Conservation (phyloP, 2,888 invertebrate species). For the Rutpela maculata region DNA sequence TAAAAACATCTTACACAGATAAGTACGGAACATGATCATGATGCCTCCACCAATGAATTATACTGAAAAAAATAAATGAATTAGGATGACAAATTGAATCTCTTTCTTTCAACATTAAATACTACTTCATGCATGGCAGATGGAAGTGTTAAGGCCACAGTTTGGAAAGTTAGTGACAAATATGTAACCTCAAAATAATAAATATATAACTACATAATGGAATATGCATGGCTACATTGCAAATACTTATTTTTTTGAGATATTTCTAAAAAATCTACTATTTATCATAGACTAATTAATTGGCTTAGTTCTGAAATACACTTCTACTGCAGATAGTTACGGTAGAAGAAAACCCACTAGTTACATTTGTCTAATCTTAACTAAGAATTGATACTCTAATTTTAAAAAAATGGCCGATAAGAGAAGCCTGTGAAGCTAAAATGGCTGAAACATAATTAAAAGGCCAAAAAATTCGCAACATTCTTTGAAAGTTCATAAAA, state of each 20-base stretch:
- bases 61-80: constrained; percentile 71
- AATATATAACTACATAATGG: constrained; percentile 8
- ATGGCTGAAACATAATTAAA: too few species aligned
- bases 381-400: too few species aligned
- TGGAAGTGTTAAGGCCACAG: constrained; percentile 19
- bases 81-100: constrained; percentile 50
- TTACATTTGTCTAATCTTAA: neutral
- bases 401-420: too few species aligned
- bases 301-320: neutral
- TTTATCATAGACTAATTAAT: neutral
- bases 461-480: too few species aligned
- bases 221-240: neutral
- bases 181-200: constrained; percentile 14
- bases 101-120: constrained; percentile 32
- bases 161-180: constrained; percentile 42
- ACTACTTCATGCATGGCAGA: constrained; percentile 41
- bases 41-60: constrained; percentile 71
- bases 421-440: too few species aligned
- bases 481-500: too few species aligned
- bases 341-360: neutral
- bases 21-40: constrained; percentile 66
- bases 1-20: constrained; percentile 61
- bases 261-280: neutral
- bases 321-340: neutral
- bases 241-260: constrained; percentile 9